Evolutionary conservation across 2,797 vertebrate species (phyloP).

Genomic region (Simalia tracyae): DNA sequence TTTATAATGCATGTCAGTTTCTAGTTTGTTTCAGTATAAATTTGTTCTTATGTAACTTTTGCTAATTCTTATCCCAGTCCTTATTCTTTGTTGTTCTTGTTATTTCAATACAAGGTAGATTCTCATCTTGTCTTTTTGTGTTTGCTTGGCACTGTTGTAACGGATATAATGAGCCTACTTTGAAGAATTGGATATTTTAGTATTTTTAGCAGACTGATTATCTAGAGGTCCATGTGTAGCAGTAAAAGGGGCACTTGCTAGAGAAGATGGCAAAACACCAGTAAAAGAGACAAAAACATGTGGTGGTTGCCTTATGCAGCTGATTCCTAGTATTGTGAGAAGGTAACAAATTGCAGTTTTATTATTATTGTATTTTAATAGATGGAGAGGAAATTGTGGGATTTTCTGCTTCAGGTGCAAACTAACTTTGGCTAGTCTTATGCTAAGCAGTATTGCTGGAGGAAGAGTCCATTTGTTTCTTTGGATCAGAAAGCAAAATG

Average conservation of each 20-base stretch:
- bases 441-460: not conserved
- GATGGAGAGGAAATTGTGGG: not conserved
- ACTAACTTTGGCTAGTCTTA: not conserved
- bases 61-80: too few relatives aligned
- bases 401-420: not conserved
- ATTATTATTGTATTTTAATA: not conserved
- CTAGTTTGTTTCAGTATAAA: too few relatives aligned
- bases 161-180: slow-evolving; percentile 67
- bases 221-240: slow-evolving; percentile 55
- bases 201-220: slow-evolving; percentile 77
- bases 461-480: not conserved
- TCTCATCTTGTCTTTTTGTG: slow-evolving; percentile 43
- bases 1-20: too few relatives aligned
- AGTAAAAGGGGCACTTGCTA: slow-evolving; percentile 32
- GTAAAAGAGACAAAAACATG: not conserved
- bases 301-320: not conserved
- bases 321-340: too few relatives aligned
- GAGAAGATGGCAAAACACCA: not conserved
- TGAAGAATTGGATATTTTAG: slow-evolving; percentile 73
- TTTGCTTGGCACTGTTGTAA: slow-evolving; percentile 49
- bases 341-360: not conserved
- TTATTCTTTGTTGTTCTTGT: too few relatives aligned
- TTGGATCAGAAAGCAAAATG: not conserved
- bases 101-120: not conserved
- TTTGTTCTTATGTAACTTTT: too few relatives aligned